Base-by-base conservation (phyloP, 2,888 invertebrate species). In the Cephus runcator region DNA sequence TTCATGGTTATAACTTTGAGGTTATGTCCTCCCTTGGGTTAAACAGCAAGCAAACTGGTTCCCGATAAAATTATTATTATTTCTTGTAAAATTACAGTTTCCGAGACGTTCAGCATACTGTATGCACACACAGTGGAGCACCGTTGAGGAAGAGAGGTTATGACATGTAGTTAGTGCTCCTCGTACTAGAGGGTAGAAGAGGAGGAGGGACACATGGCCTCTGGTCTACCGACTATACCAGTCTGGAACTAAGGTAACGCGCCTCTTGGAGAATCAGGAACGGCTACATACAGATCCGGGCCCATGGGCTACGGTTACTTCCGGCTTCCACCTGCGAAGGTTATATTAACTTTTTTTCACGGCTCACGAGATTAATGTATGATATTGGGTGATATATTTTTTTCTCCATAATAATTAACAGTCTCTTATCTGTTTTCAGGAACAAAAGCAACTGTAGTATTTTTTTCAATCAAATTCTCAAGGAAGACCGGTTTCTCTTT, bases 241-340 rank as follows among this genome's bases (percentile, higher is more conserved):
- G 56, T 56, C 56, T 56, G 56, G 56, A 23, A 56, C 56, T 56
- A 56, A 56, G 31, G 71, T 31, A 34, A 34, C 31, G 71, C 33
- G 34, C 69, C 75, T 75, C 33, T n/a, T 23, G 75, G 69, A 77
- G 77, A 77, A 77, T 69, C 77, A 77, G 69, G 34, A 69, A 56
- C 77, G 77, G 71, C 74, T 75, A 36, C 40, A 75, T 69, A 15
- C 69, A 30, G 12, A 31, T 36, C 15, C 68, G 77, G 75, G 40
- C 77, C 77, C 77, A 31, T 31, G 12, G 12, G 12, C 71, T 31
- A 15, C 34, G 12, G 0, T 34, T 34, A 71, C 71, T 71, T 71
- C 71, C 71, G 71, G 71, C 31, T 34, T 71, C 71, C 56, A 56
- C 56, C 56, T 23, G 23, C 23, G 23, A 23, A 23, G 56, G 9